Evolutionary conservation across 1,140 invertebrate genomes (phyloP).

Genomic region (Lasioglossum albipes): DNA sequence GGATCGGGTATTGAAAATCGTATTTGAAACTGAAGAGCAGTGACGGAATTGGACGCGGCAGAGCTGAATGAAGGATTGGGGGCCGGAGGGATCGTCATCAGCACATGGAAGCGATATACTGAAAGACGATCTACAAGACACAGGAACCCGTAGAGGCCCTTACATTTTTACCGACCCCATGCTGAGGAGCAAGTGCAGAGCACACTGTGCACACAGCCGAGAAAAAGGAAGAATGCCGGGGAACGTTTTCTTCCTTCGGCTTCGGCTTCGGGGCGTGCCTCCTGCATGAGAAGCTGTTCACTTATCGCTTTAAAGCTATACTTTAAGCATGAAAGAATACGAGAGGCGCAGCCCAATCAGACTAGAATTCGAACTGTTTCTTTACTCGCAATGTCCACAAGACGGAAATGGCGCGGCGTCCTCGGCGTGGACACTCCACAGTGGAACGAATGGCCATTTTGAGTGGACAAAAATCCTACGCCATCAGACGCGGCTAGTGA

Average conservation of each 20-base stretch:
- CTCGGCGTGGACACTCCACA: no score
- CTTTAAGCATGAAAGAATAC: conserved; percentile 15
- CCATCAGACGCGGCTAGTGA: no score
- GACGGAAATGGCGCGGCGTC: no score
- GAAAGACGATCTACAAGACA: conserved; percentile 8
- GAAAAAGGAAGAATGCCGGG: background rate
- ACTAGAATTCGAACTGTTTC: no score
- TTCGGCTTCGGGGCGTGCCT: background rate
- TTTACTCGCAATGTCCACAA: no score
- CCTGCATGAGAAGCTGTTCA: conserved; percentile 23
- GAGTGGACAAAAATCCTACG: no score
- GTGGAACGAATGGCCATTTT: no score
- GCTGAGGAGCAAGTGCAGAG: conserved; percentile 67
- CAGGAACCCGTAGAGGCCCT: conserved; percentile 17
- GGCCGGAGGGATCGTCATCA: background rate
- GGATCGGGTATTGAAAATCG: background rate
- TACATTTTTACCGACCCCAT: conserved; percentile 63
- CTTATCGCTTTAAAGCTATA: conserved; percentile 29
- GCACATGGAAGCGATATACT: conserved; percentile 1
- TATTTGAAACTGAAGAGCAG: background rate
- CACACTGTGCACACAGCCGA: conserved; percentile 48
- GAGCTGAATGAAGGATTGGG: background rate
- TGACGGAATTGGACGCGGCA: background rate
- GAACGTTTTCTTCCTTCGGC: conserved; percentile 8
- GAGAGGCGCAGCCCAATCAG: no score